phyloP scores from a whole-genome alignment of 2,797 vertebrate genomes.

The Epinephelus malabaricus region DNA sequence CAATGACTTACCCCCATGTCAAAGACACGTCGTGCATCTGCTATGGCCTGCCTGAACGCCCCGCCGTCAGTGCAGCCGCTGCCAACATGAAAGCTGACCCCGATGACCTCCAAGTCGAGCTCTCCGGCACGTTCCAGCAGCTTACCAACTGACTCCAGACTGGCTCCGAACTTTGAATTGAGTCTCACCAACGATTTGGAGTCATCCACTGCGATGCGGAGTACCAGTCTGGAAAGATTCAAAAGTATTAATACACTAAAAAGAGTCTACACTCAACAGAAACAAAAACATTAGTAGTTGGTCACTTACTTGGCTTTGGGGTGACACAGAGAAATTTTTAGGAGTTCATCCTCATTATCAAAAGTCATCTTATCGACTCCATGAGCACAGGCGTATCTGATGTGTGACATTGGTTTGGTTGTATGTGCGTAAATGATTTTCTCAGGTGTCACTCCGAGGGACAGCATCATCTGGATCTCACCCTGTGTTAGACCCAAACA shows the following conservation, averaged over 20 bases:
- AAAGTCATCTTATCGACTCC: slow-evolving; percentile 73
- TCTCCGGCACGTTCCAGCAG: slow-evolving; percentile 52
- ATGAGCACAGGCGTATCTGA: slow-evolving; percentile 56
- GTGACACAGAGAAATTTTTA: slow-evolving; percentile 60
- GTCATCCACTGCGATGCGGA: slow-evolving; percentile 59
- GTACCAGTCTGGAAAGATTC: slow-evolving; percentile 49
- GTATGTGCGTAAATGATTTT: slow-evolving; percentile 70
- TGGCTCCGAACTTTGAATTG: slow-evolving; percentile 65
- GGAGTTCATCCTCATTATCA: slow-evolving; percentile 69
- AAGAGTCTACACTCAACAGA: not conserved
- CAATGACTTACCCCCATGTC: slow-evolving; percentile 75
- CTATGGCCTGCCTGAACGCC: slow-evolving; percentile 77
- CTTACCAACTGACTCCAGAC: not conserved
- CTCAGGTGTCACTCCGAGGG: slow-evolving; percentile 55
- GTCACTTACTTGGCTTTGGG: slow-evolving; percentile 61
- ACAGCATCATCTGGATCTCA: slow-evolving; percentile 67
- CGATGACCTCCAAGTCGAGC: slow-evolving; percentile 51
- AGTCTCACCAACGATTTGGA: not conserved
- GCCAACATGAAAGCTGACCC: slow-evolving; percentile 84
- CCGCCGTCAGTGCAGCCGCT: slow-evolving; percentile 71
- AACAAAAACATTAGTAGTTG: not conserved
- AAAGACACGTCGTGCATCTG: slow-evolving; percentile 82
- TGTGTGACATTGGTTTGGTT: slow-evolving; percentile 64
- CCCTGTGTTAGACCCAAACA: slow-evolving; percentile 36
- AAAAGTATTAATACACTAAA: not conserved